Evolutionary conservation across 2,797 vertebrate species (phyloP).

Genomic region (Sparus aurata): DNA sequence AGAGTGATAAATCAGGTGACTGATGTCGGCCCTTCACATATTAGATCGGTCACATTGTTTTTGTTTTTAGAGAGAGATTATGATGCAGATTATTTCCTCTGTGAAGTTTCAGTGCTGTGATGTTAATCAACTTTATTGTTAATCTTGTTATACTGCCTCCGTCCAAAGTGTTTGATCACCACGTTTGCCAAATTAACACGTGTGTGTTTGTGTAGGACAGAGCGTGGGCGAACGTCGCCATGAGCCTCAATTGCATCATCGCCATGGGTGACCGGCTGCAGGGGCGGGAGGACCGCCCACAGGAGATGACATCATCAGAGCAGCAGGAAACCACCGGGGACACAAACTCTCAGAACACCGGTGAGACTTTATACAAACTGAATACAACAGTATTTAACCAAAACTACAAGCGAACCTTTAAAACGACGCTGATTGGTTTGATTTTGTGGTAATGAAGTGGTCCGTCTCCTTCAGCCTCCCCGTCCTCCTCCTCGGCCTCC

Average conservation of each 20-base stretch:
- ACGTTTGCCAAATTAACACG: neutral
- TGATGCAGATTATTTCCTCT: too few species aligned
- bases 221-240: slow-evolving; percentile 92
- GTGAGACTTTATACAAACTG: slow-evolving; percentile 61
- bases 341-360: slow-evolving; percentile 74
- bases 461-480: slow-evolving; percentile 20
- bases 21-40: too few species aligned
- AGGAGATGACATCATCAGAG: slow-evolving; percentile 42
- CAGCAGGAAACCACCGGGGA: slow-evolving; percentile 71
- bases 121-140: too few species aligned
- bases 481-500: slow-evolving; percentile 51
- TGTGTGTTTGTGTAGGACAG: slow-evolving; percentile 90
- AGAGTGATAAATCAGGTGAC: neutral
- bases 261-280: slow-evolving; percentile 91
- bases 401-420: slow-evolving; percentile 37
- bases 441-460: too few species aligned
- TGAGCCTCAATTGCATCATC: slow-evolving; percentile 92
- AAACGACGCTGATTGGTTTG: too few species aligned
- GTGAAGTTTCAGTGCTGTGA: too few species aligned
- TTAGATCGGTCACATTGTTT: too few species aligned
- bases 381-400: too few species aligned
- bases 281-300: slow-evolving; percentile 78
- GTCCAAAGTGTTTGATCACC: too few species aligned
- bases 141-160: too few species aligned
- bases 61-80: too few species aligned